Evolutionary conservation across 53 echinoderm and acorn worm genomes (phyloP), one percentile per base, ranked within the genome.

Genomic region (Stichopus horrens): DNA sequence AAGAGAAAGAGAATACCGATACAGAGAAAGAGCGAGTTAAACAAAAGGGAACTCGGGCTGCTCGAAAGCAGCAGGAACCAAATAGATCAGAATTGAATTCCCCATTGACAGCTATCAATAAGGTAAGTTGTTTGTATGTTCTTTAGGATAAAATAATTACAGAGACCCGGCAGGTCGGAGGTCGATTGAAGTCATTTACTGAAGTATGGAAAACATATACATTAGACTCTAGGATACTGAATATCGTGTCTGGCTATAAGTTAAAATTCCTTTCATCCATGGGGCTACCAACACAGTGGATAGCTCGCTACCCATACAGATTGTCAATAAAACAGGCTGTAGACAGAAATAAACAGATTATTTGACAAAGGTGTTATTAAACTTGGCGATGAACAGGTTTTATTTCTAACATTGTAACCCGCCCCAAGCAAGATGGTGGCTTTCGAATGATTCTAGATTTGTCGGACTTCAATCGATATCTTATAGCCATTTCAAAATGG

Each of bases 21-120:
- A 37, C 0, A 2, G 37, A 37, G 37, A 37, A 37, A 37, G 37
- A 37, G 37, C 37, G 37, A 37, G 37, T 37, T 37, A 37, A 37
- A 37, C 37, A 37, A 37, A 37, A 1, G 37, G 37, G 37, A 37
- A 37, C 37, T 37, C 37, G 37, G 37, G 37, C 37, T 37, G 37
- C 37, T 37, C 37, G 2, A 37, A 37, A 37, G 37, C 67, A 11
- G 13, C 67, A 67, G 67, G 13, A 67, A 18, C 13, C 1, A 67
- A 14, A 14, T 14, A 67, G 13, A 67, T 14, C 13, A 67, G 67
- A 67, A 67, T 18, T 67, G 67, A 67, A 67, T 67, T 67, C 67
- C 11, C 67, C 67, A 67, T 67, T 67, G 67, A 67, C 67, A 67
- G 18, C 67, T 67, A 67, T 18, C 67, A 67, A 67, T 67, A 67